Evolutionary conservation across 2,797 vertebrate genomes (phyloP).

Genomic region (Brachyrhaphis roseni): DNA sequence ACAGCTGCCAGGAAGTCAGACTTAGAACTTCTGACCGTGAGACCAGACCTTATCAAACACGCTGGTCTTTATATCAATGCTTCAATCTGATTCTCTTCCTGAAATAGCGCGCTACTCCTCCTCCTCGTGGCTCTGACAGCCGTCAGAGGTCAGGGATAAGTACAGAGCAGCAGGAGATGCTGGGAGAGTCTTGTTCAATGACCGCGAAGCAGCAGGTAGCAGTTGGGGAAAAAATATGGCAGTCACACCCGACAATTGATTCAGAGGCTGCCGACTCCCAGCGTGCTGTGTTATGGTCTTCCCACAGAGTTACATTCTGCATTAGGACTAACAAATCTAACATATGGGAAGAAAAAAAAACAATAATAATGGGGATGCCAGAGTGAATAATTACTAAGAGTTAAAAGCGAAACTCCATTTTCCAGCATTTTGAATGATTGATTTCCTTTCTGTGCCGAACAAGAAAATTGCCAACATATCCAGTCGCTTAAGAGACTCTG

Average conservation of each 20-base stretch:
- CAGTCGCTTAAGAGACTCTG: slow-evolving; percentile 11
- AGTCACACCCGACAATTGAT: not conserved
- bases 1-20: not conserved
- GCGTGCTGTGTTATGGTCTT: not conserved
- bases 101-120: slow-evolving; percentile 13
- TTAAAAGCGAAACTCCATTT: slow-evolving; percentile 1
- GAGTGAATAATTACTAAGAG: slow-evolving; percentile 1
- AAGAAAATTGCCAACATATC: slow-evolving; percentile 18
- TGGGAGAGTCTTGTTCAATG: slow-evolving; percentile 6
- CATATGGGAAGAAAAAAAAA: not conserved
- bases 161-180: slow-evolving; percentile 24
- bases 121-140: not conserved
- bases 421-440: slow-evolving; percentile 2
- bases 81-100: slow-evolving; percentile 1
- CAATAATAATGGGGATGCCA: slow-evolving; percentile 9
- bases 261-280: not conserved
- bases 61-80: slow-evolving; percentile 9
- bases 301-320: not conserved
- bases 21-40: slow-evolving; percentile 1
- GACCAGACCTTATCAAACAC: not conserved
- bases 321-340: slow-evolving; percentile 1
- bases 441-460: slow-evolving; percentile 22
- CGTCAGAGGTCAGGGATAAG: slow-evolving; percentile 20
- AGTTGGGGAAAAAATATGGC: slow-evolving; percentile 17
- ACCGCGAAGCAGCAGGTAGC: not conserved